Evolutionary conservation across 2,113 vertebrate species (phyloP), one percentile per base, ranked within the genome.

Genomic region (Ceratotherium simum): DNA sequence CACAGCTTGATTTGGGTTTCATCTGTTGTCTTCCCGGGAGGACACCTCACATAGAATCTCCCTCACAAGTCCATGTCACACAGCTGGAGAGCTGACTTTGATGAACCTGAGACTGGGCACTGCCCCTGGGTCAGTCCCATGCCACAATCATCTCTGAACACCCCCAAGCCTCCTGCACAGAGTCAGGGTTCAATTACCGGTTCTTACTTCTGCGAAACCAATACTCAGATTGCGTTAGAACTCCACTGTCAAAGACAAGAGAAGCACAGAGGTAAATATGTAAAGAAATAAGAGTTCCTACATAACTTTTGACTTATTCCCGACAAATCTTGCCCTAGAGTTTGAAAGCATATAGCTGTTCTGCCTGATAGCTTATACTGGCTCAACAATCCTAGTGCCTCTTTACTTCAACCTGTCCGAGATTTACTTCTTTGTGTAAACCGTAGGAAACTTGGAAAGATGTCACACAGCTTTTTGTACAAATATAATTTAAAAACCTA

Each of bases 51-150:
- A 27, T 79, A 3, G 21, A 54, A 20, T 42, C 36, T 25, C 54
- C 27, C 78, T 64, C 46, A n/a, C 2, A 36, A 36, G 21, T 13
- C 60, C 42, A 42, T 13, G 48, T 48, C 48, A 48, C 48, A 48
- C 48, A 48, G 48, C 9, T 10, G 48, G 48, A 48, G 48, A 48
- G 11, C 48, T 58, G 51, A 56, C 20, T 8, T 23, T 8, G 2
- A 81, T 27, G 42, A 36, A 21, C 23, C 18, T 76, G 39, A 65
- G 25, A n/a, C 6, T 60, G 27, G 8, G 33, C 17, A 20, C 48
- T 33, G 14, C 17, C 17, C 23, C 48, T 0, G 6, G 29, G 29
- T 27, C 1, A 3, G 48, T 27, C 42, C 33, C 13, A 70, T 1
- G 12, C 46, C 36, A 13, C 86, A 17, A 0, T 75, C 4, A 10